A percentile compares a stretch with the other conserved stretches of the same genome.
These are phyloP conservation scores for Amblyornis subalaris DNA, from an alignment of 2,113 vertebrate species.

Conservation along the genomic window DNA sequence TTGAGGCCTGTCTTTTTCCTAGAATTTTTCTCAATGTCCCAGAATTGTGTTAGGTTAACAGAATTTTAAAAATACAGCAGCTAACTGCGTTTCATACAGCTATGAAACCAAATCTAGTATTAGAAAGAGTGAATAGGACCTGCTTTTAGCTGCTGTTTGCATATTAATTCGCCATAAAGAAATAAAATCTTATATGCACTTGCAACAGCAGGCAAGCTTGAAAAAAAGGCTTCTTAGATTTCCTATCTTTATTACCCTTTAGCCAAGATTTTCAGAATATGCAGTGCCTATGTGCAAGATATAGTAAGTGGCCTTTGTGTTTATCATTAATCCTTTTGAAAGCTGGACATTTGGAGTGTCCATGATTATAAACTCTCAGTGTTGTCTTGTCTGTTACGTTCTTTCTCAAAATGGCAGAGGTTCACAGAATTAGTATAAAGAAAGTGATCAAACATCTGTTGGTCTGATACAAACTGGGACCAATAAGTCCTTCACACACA, in stretches of 20 bases:
- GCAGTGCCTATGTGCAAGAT: background rate
- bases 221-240: background rate
- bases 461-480: background rate
- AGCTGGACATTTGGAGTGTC: background rate
- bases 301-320: background rate
- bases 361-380: background rate
- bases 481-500: background rate
- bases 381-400: background rate
- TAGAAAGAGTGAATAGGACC: background rate
- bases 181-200: background rate
- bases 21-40: background rate
- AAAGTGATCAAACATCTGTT: background rate
- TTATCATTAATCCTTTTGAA: background rate
- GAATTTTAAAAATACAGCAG: background rate
- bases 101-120: background rate
- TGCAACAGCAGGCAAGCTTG: background rate
- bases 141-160: background rate
- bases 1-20: background rate
- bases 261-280: background rate
- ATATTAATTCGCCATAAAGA: background rate
- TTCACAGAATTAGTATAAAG: background rate
- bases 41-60: background rate
- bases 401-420: background rate
- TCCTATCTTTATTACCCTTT: background rate
- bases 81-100: background rate